These are phyloP conservation scores for Oligia latruncula DNA, from an alignment of 2,888 invertebrate genomes.

Conservation along the genomic window DNA sequence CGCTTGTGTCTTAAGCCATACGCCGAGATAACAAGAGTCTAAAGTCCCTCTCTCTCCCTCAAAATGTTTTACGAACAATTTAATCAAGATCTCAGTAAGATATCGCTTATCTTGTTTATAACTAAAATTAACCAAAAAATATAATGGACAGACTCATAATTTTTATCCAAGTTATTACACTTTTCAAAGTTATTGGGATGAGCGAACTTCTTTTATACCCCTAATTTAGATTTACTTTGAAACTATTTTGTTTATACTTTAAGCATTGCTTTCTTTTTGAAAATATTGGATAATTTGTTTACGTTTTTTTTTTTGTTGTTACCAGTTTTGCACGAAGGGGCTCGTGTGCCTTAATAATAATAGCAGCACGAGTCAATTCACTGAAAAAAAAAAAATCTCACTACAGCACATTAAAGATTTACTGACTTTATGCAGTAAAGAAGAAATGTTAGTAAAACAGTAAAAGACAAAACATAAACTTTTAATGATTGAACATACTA, in stretches of 20 bases:
- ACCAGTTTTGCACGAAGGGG: not conserved
- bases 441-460: too few relatives aligned
- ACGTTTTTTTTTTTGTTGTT: not conserved
- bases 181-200: constrained; percentile 48
- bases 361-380: too few relatives aligned
- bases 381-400: too few relatives aligned
- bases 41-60: constrained; percentile 53
- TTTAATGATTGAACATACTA: too few relatives aligned
- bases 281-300: constrained; percentile 20
- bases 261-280: constrained; percentile 1
- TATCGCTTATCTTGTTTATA: constrained; percentile 69
- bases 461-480: too few relatives aligned
- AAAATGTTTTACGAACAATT: constrained; percentile 72
- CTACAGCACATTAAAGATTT: too few relatives aligned
- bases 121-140: constrained; percentile 63
- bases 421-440: too few relatives aligned
- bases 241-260: constrained; percentile 27
- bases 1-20: constrained; percentile 28
- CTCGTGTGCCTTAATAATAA: too few relatives aligned
- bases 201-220: constrained; percentile 38
- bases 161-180: constrained; percentile 57
- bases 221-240: constrained; percentile 43
- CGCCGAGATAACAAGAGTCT: constrained; percentile 60
- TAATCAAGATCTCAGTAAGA: constrained; percentile 70
- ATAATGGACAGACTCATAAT: constrained; percentile 50